Conservation (phyloP, 2,113 vertebrate genomes). For the Silurus meridionalis region DNA sequence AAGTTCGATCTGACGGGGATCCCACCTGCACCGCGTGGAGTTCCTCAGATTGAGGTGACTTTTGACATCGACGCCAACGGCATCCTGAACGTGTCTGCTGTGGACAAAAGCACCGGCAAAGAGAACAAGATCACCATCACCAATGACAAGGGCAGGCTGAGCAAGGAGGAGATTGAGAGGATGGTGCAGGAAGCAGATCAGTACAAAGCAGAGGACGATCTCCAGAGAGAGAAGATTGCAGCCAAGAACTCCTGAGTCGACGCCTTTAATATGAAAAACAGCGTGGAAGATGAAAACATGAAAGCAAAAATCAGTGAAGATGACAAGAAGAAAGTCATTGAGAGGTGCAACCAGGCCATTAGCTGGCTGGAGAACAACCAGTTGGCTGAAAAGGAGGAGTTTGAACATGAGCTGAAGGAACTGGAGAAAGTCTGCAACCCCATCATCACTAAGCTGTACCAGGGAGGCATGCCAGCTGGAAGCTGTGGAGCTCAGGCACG, state of each 20-base stretch:
- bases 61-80: conserved; percentile 33
- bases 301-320: conserved; percentile 37
- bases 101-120: conserved; percentile 37
- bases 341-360: no score
- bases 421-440: no score
- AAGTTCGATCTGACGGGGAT: conserved; percentile 23
- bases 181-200: conserved; percentile 41
- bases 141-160: conserved; percentile 25
- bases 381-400: no score
- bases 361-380: no score
- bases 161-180: conserved; percentile 24
- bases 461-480: neutral
- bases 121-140: conserved; percentile 28
- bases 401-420: no score
- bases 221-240: conserved; percentile 26
- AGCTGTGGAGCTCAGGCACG: conserved; percentile 37
- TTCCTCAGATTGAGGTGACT: conserved; percentile 33
- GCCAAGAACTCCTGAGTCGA: conserved; percentile 33
- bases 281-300: conserved; percentile 26
- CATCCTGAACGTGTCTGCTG: conserved; percentile 26
- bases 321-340: neutral
- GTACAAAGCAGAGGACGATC: conserved; percentile 35
- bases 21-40: conserved; percentile 16
- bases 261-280: conserved; percentile 34
- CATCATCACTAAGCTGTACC: no score